Percentiles rank a stretch among this genome's conserved stretches.
Conservation (phyloP, 2,888 invertebrate genomes). For the Pomacea canaliculata region DNA sequence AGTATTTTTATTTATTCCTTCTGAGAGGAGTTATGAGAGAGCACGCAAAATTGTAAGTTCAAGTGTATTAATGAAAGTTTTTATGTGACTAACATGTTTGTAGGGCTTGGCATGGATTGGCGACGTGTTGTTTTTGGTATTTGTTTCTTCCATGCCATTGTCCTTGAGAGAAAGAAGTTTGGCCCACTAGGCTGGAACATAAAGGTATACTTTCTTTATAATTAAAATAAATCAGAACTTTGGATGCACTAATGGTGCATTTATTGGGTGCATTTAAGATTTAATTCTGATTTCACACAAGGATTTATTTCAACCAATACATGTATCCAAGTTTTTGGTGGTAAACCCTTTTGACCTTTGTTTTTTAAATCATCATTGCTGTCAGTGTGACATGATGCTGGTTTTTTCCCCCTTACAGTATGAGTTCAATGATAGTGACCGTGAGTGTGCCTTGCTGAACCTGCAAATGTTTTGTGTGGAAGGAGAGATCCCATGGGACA, state of each 20-base stretch:
- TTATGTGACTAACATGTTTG: conserved; percentile 6
- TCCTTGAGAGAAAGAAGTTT: conserved; percentile 71
- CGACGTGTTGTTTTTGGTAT: conserved; percentile 69
- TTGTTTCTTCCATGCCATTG: conserved; percentile 71
- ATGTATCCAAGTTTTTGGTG: too few species aligned
- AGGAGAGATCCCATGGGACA: conserved; percentile 85
- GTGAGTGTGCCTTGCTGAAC: conserved; percentile 70
- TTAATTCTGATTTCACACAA: too few species aligned
- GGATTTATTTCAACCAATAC: too few species aligned
- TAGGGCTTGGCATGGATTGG: conserved; percentile 67
- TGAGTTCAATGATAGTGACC: conserved; percentile 70
- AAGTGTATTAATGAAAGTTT: too few species aligned
- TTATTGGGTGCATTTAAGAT: too few species aligned
- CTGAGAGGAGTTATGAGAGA: too few species aligned
- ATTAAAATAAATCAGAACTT: not conserved
- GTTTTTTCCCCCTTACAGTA: conserved; percentile 53
- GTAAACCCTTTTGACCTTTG: too few species aligned
- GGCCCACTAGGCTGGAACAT: conserved; percentile 72
- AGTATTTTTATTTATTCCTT: not conserved
- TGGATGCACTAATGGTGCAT: too few species aligned
- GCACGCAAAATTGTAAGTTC: too few species aligned
- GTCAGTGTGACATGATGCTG: too few species aligned
- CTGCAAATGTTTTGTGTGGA: conserved; percentile 80
- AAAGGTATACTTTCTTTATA: conserved; percentile 51
- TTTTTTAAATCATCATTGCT: too few species aligned